Base-by-base conservation (phyloP, 1,140 invertebrate genomes). In the Neomicropteryx cornuta region DNA sequence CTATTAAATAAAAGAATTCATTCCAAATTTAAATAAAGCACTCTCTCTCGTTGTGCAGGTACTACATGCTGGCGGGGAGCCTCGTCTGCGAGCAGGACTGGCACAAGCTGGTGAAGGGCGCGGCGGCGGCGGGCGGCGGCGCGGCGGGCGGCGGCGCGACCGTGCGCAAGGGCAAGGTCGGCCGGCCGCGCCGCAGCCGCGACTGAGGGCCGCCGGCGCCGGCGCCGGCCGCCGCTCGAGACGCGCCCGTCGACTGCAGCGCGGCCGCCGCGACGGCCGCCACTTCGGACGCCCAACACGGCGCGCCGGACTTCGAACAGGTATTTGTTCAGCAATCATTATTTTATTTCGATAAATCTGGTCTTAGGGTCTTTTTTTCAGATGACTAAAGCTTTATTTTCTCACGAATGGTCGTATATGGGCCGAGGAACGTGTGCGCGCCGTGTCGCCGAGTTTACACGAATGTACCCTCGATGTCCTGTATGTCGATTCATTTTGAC, bases 1-100 rank as follows among this genome's bases (percentile, higher is more conserved):
- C n/a, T n/a, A n/a, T n/a, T n/a, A n/a, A n/a, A n/a, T n/a, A n/a
- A n/a, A n/a, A n/a, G n/a, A n/a, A n/a, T n/a, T n/a, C n/a, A n/a
- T n/a, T n/a, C n/a, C 6, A 24, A 8, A 24, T 24, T 24, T 24
- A 13, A 8, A 24, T 24, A 24, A 8, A 13, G 13, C 23, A 24
- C 13, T 24, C 13, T 8, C 6, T 24, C 6, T 24, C 23, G 23
- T 36, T 37, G 52, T 55, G 13, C 52, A 81, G 81, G 63, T 91
- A 88, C 68, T 84, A 87, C 57, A 76, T 91, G 63, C 62, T 90
- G 45, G 81, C 83, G 46, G 87, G 87, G 23, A 80, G 77, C 49
- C 72, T 89, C 45, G 78, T 92, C 18, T 92, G 88, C 72, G 89
- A 93, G 65, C 82, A 89, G 62, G 89, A 92, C 68, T 92, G 86